Percentiles rank a stretch among this genome's conserved stretches.
phyloP scores from a whole-genome alignment of 2,888 invertebrate species.

The Melanotus villosus region DNA sequence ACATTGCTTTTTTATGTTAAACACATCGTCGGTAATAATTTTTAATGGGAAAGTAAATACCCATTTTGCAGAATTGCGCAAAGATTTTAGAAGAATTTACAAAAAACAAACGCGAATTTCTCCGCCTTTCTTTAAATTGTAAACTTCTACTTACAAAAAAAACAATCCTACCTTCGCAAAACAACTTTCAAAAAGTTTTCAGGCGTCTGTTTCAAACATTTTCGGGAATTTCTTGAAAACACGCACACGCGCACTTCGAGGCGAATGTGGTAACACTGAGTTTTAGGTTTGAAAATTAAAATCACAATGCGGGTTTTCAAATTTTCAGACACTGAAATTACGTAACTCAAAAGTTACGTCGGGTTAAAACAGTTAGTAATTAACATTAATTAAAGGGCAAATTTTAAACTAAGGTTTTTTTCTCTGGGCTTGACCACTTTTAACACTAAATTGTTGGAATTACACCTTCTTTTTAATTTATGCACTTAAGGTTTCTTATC shows the following conservation, averaged over 20 bases:
- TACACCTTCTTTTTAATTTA: too few species aligned
- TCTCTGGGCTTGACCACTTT: too few species aligned
- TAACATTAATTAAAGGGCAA: too few species aligned
- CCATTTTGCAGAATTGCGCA: not conserved
- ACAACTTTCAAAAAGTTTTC: conserved; percentile 24
- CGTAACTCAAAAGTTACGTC: not conserved
- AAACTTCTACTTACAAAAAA: not conserved
- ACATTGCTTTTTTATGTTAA: not conserved
- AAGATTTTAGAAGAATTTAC: not conserved
- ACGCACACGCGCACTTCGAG: conserved; percentile 30
- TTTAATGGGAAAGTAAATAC: not conserved
- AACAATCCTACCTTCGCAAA: conserved; percentile 18
- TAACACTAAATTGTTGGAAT: too few species aligned
- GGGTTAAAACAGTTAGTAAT: too few species aligned
- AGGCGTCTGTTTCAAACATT: conserved; percentile 17
- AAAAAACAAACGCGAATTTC: too few species aligned
- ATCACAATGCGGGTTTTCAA: not conserved
- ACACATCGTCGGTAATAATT: not conserved
- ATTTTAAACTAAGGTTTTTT: too few species aligned
- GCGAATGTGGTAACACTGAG: not conserved
- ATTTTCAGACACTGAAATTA: not conserved
- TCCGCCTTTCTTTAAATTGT: too few species aligned
- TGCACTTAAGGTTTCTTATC: too few species aligned
- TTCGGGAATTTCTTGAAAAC: conserved; percentile 6
- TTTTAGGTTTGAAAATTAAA: not conserved